Evolutionary conservation across 2,888 invertebrate genomes (phyloP), one percentile per base, ranked within the genome.

Genomic region (Dimorphilus gyrociliatus): DNA sequence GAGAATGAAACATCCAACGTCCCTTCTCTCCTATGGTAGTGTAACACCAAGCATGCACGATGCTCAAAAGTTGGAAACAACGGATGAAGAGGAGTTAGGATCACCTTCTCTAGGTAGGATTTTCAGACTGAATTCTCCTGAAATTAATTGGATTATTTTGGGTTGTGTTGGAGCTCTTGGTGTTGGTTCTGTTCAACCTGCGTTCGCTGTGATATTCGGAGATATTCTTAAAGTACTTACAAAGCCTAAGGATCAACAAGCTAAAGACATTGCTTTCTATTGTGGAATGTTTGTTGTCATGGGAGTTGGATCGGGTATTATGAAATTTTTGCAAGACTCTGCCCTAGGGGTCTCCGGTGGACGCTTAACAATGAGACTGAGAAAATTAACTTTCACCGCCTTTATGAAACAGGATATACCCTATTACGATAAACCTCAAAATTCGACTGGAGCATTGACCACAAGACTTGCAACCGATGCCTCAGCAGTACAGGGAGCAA

Each of bases 121-220:
- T 25, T 33, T 66, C 27, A 42, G 42, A 15, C 44, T 60, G 41
- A 63, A 65, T 27, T 36, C 48, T 3, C 51, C 60, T 1, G 65
- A 67, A 40, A 62, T 60, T 61, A 37, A 29, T 6, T 51, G 38
- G 33, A 53, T 66, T 15, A 8, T 55, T 8, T 19, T 57, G 3
- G 66, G 61, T 2, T 51, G 59, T 30, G 27, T 64, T 18, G 57
- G 55, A 2, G 49, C 58, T 15, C 30, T 55, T 4, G 36, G 65
- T 15, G 55, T 54, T 33, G 68, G 68, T 4, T 53, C 51, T 5
- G 51, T 63, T 4, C 63, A 64, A 45, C 68, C 68, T 2, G 51
- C 63, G 15, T 69, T 67, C 47, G 65, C 68, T n/a, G 39, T 60
- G 17, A 46, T 68, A 16, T 65, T 68, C 36, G 58, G 63, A 41